Percentiles rank a stretch among this genome's conserved stretches.
These are phyloP conservation scores for Syngnathus floridae DNA, from an alignment of 2,113 vertebrate genomes.

Conservation along the genomic window DNA sequence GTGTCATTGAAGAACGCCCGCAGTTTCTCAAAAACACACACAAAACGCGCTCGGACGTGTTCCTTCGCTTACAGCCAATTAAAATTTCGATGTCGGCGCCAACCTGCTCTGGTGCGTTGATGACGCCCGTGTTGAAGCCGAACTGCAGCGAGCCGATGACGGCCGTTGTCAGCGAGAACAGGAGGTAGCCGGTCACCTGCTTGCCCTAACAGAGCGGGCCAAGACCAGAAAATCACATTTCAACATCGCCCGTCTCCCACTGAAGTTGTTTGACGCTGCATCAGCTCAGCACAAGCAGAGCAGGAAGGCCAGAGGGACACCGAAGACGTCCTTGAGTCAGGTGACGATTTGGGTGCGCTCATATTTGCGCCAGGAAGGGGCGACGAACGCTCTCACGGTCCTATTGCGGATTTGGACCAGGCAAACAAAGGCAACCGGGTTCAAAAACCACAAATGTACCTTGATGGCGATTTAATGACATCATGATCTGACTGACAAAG, in stretches of 20 bases:
- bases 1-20: constrained; percentile 79
- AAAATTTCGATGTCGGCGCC: neutral
- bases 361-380: neutral
- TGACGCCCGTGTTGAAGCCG: constrained; percentile 93
- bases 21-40: constrained; percentile 74
- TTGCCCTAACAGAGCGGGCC: constrained; percentile 39
- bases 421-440: too few species aligned
- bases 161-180: constrained; percentile 76
- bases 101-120: constrained; percentile 88
- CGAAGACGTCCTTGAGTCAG: neutral
- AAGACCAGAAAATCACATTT: too few species aligned
- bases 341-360: neutral
- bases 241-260: neutral
- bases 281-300: neutral
- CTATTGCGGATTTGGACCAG: neutral
- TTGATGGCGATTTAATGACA: too few species aligned
- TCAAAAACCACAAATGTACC: too few species aligned
- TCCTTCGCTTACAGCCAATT: too few species aligned
- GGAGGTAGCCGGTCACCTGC: constrained; percentile 72
- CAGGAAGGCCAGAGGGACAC: neutral
- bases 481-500: too few species aligned
- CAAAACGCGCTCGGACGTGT: neutral
- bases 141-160: constrained; percentile 88
- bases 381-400: neutral
- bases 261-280: too few species aligned